Evolutionary conservation across 2,797 vertebrate species (phyloP), one percentile per base, ranked within the genome.

Genomic region (Martes flavigula): DNA sequence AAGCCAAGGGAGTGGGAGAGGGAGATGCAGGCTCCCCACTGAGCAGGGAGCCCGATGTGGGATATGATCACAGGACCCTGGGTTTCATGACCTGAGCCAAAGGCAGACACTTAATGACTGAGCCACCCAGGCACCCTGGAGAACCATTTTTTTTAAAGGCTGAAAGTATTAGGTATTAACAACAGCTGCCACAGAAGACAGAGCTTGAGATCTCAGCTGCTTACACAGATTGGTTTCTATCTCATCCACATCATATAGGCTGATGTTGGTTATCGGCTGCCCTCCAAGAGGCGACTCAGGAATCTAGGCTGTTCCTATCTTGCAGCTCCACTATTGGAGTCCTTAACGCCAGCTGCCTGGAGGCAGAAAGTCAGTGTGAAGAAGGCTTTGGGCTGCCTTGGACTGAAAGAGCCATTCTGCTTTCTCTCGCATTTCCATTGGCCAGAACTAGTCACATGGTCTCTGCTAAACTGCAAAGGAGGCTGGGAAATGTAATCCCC

Each of bases 141-240:
- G 51, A 54, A 54, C 51, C 17, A 0, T 54, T 54, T 54, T 54
- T 43, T 7, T 40, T 27, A 77, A 90, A 90, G 70, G 87, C 46
- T 84, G 30, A 73, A 78, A 83, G 78, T 54, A 79, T 83, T 87
- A 90, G 72, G 48, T 85, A 85, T 91, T 91, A 86, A 90, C 7
- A 12, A 38, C 30, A 91, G 94, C 90, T 95, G 87, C 64, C 82
- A 82, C 40, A 78, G 66, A 18, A 92, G 77, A 97, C 54, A 48
- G 60, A 58, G 92, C 85, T 96, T 77, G 62, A 96, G 82, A 96
- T 92, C 91, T 92, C 64, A 48, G 66, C 21, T 11, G 43, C 64
- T 97, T 92, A 85, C 58, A 40, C 70, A 62, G 46, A 62, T 92
- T 58, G 51, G 32, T 84, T 46, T 66, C 12, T 20, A 11, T 68